Evolutionary conservation across 2,888 invertebrate species (phyloP).

Genomic region (Eristalis tenax): DNA sequence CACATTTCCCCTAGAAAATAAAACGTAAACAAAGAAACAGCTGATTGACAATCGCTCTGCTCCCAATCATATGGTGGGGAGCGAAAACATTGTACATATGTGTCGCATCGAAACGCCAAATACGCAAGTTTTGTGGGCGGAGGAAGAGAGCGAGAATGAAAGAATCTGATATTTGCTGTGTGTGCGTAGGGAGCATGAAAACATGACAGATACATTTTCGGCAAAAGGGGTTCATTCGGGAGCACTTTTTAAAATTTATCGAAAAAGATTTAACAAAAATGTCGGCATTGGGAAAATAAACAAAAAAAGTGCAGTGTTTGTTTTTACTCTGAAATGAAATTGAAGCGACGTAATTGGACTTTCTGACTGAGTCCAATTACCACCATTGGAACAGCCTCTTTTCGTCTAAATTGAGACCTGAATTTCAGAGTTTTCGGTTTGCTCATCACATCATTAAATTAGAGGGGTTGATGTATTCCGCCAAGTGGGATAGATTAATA

Average conservation of each 20-base stretch:
- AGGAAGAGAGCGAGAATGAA: constrained; percentile 39
- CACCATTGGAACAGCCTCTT: no score
- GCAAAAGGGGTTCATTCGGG: neutral
- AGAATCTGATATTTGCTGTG: constrained; percentile 37
- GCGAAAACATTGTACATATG: constrained; percentile 29
- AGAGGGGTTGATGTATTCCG: no score
- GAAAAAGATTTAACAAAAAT: neutral
- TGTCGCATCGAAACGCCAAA: constrained; percentile 1
- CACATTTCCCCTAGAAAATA: constrained; percentile 60
- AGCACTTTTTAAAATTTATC: constrained; percentile 36
- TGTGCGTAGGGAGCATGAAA: constrained; percentile 36
- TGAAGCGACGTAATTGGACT: no score
- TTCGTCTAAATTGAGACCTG: no score
- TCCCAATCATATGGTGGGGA: constrained; percentile 60
- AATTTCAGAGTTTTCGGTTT: no score
- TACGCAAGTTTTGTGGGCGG: neutral
- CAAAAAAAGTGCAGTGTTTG: no score
- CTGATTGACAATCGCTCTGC: constrained; percentile 52
- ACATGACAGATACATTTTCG: neutral
- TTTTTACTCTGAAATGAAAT: no score
- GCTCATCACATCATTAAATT: no score
- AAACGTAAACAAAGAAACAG: constrained; percentile 71
- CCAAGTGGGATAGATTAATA: no score
- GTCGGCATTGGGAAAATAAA: neutral
- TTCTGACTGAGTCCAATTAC: no score